phyloP scores from a whole-genome alignment of 2,888 invertebrate genomes.

The Sphaeridia pumilis region DNA sequence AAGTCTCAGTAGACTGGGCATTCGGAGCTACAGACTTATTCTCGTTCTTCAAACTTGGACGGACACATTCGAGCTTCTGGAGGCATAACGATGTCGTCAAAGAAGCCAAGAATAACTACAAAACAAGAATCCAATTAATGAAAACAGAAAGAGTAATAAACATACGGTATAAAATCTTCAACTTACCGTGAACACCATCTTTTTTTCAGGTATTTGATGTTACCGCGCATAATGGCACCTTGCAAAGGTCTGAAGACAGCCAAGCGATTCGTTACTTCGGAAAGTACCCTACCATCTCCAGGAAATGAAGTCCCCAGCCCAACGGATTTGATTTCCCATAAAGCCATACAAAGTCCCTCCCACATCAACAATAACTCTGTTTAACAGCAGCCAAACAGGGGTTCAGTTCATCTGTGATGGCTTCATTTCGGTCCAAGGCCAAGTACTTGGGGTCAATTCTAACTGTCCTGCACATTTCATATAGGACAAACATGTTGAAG shows the following conservation, averaged over 20 bases:
- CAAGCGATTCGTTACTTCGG: slow-evolving; percentile 81
- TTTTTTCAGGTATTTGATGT: slow-evolving; percentile 79
- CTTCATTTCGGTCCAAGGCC: slow-evolving; percentile 65
- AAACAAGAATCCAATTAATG: too few relatives aligned
- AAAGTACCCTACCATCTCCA: slow-evolving; percentile 90
- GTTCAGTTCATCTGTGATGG: slow-evolving; percentile 78
- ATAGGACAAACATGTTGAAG: slow-evolving; percentile 84
- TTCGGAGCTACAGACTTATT: slow-evolving; percentile 94
- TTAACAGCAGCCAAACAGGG: slow-evolving; percentile 81
- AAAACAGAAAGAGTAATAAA: too few relatives aligned
- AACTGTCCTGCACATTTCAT: slow-evolving; percentile 83
- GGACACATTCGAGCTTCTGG: slow-evolving; percentile 84
- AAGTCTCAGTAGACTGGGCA: slow-evolving; percentile 47
- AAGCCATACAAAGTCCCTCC: slow-evolving; percentile 87
- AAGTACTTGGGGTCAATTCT: slow-evolving; percentile 77
- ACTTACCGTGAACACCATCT: slow-evolving; percentile 87
- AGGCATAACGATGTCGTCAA: slow-evolving; percentile 91
- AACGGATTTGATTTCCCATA: slow-evolving; percentile 77
- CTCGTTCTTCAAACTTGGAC: slow-evolving; percentile 79
- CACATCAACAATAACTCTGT: slow-evolving; percentile 76
- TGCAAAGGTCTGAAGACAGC: slow-evolving; percentile 89
- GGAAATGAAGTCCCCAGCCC: slow-evolving; percentile 87
- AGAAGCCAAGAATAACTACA: slow-evolving; percentile 90
- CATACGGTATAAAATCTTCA: too few relatives aligned
- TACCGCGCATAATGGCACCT: slow-evolving; percentile 87